These are phyloP conservation scores for Corythaeola cristata DNA, from an alignment of 2,113 vertebrate genomes.

Conservation along the genomic window DNA sequence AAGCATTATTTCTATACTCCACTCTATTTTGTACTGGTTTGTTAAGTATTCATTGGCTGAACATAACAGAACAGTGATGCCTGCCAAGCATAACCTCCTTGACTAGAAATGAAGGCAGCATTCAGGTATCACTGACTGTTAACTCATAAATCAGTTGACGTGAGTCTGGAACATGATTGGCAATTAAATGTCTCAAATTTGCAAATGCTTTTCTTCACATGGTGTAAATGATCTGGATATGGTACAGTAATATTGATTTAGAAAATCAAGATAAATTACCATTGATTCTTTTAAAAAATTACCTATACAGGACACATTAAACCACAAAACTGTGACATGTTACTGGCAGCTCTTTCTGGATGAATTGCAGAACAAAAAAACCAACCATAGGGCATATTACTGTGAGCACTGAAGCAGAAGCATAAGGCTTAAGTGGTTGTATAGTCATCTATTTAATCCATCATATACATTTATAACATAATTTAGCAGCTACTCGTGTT, in stretches of 20 bases:
- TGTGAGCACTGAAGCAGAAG: neutral
- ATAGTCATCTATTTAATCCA: neutral
- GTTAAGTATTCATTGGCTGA: conserved; percentile 16
- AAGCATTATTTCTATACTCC: neutral
- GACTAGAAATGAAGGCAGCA: neutral
- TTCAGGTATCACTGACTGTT: neutral
- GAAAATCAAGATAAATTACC: neutral
- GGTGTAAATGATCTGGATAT: neutral
- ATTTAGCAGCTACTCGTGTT: neutral
- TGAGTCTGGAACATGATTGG: neutral
- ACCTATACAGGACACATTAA: neutral
- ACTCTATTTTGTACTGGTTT: neutral
- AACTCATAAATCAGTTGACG: neutral
- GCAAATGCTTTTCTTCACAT: neutral
- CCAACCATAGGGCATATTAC: neutral
- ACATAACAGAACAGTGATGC: neutral
- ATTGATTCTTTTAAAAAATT: neutral
- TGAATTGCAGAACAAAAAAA: neutral
- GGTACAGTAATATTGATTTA: neutral
- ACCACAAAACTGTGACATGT: neutral
- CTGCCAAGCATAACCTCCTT: conserved; percentile 26
- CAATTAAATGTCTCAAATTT: neutral
- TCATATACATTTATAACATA: neutral
- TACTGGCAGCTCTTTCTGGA: neutral
- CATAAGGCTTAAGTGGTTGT: neutral